Evolutionary conservation across 2,797 vertebrate species (phyloP), one percentile per base, ranked within the genome.

Genomic region (Astyanax mexicanus): DNA sequence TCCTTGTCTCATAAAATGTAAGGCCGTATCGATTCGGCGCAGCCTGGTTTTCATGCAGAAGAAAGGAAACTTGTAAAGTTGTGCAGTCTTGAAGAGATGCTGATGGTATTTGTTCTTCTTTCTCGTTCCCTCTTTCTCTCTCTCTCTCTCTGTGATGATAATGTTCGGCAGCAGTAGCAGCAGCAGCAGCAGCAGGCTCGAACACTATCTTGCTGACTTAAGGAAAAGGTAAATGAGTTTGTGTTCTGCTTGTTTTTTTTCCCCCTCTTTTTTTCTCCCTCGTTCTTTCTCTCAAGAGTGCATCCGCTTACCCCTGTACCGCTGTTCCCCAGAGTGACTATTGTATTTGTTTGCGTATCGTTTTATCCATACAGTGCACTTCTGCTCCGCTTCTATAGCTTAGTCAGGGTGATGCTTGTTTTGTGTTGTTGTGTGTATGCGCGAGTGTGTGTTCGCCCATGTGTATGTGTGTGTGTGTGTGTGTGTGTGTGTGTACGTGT

Each of bases 1-100:
- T 98, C 95, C 96, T 96, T 97, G 97, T 98, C 96, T 97, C 95
- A 95, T 97, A 96, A 98, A 97, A 96, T 96, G 95, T 95, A 96
- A 95, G 94, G 93, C 91, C 84, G 90, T 96, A 98, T 98, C 95
- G 96, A 98, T 96, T 96, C 94, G 91, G 62, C 77, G 49, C 37
- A 90, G 83, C 90, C 92, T 82, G 83, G 91, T 86, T 88, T 89
- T 91, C 42, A 94, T 92, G 91, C 89, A 90, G 90, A 87, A 91
- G 89, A 87, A 91, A 88, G 91, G 64, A 80, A 90, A 92, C 90
- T 93, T 88, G 89, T 90, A 91, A 86, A 87, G 87, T 84, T 93
- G 92, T 92, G 91, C 91, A 92, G 90, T 92, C 89, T 84, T 72
- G 80, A 88, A 89, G 92, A 93, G 90, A 86, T 89, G 90, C 90